These are phyloP conservation scores for Cryptotermes secundus DNA, from an alignment of 1,140 invertebrate genomes.

Conservation along the genomic window DNA sequence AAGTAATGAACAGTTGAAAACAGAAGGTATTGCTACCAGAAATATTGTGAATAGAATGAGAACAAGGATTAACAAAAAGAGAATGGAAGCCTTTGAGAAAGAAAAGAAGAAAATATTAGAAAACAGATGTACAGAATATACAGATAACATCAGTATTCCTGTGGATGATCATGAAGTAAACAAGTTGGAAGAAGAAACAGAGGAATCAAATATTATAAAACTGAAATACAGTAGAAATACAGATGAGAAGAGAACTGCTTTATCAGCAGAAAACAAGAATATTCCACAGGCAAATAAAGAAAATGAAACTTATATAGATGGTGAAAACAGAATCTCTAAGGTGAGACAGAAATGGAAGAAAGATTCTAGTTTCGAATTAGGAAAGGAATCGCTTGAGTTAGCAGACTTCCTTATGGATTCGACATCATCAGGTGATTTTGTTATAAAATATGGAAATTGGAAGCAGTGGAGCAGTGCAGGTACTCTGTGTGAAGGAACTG, in stretches of 20 bases:
- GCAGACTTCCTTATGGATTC: neutral
- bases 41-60: slow-evolving; percentile 2
- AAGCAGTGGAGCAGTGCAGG: neutral
- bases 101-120: neutral
- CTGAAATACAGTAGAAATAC: neutral
- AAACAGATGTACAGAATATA: neutral
- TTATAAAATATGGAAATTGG: neutral
- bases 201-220: neutral
- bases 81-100: neutral
- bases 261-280: neutral
- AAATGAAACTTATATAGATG: neutral
- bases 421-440: neutral
- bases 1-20: neutral
- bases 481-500: neutral
- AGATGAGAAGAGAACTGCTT: neutral
- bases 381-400: neutral
- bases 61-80: slow-evolving; percentile 1
- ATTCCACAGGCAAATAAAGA: neutral
- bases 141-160: neutral
- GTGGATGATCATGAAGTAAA: neutral
- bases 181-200: neutral
- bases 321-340: neutral
- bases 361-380: neutral
- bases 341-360: neutral
- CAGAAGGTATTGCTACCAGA: neutral